Conservation (phyloP, 2,113 vertebrate genomes). For the Ginglymostoma cirratum region DNA sequence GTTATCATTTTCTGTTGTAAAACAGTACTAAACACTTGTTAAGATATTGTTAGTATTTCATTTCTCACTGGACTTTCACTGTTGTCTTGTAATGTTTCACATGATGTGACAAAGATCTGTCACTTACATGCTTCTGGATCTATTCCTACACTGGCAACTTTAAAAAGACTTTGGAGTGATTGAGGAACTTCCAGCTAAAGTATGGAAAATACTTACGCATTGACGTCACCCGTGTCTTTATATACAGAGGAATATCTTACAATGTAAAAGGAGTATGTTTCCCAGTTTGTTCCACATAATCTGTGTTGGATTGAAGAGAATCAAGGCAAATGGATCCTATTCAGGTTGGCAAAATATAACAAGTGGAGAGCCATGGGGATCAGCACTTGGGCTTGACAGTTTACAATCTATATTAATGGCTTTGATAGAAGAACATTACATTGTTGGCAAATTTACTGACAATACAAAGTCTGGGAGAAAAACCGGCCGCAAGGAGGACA, state of each 20-base stretch:
- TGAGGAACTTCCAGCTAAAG: not conserved
- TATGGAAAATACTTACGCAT: not conserved
- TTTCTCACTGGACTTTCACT: not conserved
- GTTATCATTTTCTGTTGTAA: not conserved
- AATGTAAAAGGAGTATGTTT: not conserved
- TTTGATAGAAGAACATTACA: too few species aligned
- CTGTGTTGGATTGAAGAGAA: not conserved
- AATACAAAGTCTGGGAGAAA: too few species aligned
- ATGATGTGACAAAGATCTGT: not conserved
- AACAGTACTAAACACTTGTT: not conserved
- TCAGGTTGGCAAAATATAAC: too few species aligned
- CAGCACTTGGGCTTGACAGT: too few species aligned
- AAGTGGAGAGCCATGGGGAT: too few species aligned
- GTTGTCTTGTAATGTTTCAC: not conserved
- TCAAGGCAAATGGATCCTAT: too few species aligned
- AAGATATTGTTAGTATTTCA: not conserved
- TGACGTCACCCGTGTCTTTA: not conserved
- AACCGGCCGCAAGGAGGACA: too few species aligned
- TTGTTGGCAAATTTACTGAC: too few species aligned
- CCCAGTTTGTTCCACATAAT: not conserved
- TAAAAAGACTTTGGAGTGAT: not conserved
- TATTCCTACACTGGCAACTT: not conserved
- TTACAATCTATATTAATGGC: too few species aligned
- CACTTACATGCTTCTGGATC: not conserved
- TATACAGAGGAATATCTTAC: not conserved